Evolutionary conservation across 2,797 vertebrate species (phyloP), one percentile per base, ranked within the genome.

Genomic region (Crossoptilon crossoptilon): DNA sequence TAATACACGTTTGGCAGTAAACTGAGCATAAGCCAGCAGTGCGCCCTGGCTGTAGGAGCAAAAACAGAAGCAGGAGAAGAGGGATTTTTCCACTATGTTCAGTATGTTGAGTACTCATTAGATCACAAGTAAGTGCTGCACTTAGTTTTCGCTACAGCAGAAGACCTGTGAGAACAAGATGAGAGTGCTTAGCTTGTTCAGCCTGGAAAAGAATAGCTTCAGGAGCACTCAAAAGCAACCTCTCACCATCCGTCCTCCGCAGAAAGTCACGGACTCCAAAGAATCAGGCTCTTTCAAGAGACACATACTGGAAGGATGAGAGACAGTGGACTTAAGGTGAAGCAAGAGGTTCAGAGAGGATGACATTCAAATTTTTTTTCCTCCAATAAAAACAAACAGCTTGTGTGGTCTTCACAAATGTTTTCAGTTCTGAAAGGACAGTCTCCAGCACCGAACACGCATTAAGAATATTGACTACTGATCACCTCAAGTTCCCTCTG

Each of bases 211-310:
- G 35, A 64, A 60, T 11, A 74, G 44, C 51, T 82, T 58, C 1
- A 2, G 18, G 22, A n/a, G 19, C n/a, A 64, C 4, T 31, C 41
- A 51, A 2, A 1, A 75, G 58, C 9, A 90, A n/a, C 3, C 14
- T 15, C 3, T 4, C 15, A 2, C 0, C 27, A 68, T 23, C 5
- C 2, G 14, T 76, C 16, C 43, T 51, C 31, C 18, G 3, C 31
- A 12, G 19, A 16, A 79, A 76, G 66, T 5, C 29, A 37, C 15
- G 23, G 22, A 79, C 7, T 35, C 27, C 39, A 90, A 14, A 4
- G 27, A 71, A 77, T 9, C 10, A 81, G 66, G 17, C 24, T 59
- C 11, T 51, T 41, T 27, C 4, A 72, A n/a, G 19, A 71, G 4
- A 4, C 22, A 18, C 17, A 31, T 0, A 29, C 19, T 11, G 62